A percentile compares a stretch with the other conserved stretches of the same genome.
Evolutionary conservation across 2,113 vertebrate genomes (phyloP).

Genomic region (Myxocyprinus asiaticus): DNA sequence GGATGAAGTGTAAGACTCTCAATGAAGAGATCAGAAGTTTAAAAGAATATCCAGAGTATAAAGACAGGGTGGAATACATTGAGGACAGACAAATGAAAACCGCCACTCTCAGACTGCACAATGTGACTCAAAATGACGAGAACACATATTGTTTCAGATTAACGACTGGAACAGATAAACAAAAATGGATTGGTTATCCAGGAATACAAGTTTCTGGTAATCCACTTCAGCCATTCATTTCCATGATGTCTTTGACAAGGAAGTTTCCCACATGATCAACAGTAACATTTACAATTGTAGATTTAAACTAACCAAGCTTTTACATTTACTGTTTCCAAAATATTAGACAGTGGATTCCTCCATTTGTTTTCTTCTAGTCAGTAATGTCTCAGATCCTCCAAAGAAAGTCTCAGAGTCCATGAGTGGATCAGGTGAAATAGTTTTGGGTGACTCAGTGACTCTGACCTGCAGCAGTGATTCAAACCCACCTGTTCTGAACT

Average conservation of each 20-base stretch:
- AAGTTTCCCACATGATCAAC: too few species aligned
- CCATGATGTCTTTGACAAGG: background rate
- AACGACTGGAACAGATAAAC: fast-evolving
- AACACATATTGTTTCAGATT: background rate
- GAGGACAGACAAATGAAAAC: background rate
- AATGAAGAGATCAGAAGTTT: background rate
- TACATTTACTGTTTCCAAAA: too few species aligned
- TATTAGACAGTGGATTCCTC: too few species aligned
- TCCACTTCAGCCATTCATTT: background rate
- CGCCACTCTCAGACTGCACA: background rate
- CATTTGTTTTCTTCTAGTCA: too few species aligned
- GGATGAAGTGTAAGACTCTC: background rate
- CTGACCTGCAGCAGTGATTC: too few species aligned
- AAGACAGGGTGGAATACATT: slow-evolving; percentile 8
- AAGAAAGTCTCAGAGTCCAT: too few species aligned
- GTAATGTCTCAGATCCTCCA: too few species aligned
- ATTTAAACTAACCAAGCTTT: too few species aligned
- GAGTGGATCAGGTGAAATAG: too few species aligned
- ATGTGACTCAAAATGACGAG: background rate
- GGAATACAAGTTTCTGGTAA: slow-evolving; percentile 18
- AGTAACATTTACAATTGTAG: too few species aligned
- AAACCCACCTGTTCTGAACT: too few species aligned
- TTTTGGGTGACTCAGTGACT: too few species aligned
- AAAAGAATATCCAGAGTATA: slow-evolving; percentile 2
- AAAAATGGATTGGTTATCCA: fast-evolving